Percentiles rank a stretch among this genome's conserved stretches.
Evolutionary conservation across 2,888 invertebrate species (phyloP).

Genomic region (Epicampocera succincta): DNA sequence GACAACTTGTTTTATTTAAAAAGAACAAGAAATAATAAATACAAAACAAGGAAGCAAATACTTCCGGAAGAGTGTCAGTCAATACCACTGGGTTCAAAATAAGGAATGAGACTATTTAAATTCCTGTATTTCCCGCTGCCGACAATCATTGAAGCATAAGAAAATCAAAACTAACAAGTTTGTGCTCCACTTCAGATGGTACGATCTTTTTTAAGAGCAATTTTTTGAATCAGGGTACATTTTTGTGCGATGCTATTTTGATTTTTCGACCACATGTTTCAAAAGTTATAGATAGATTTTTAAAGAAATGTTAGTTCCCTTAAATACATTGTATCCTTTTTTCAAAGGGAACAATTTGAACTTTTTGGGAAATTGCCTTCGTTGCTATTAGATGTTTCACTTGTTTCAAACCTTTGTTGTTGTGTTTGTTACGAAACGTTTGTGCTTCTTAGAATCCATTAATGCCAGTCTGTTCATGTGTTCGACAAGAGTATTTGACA

Average conservation of each 20-base stretch:
- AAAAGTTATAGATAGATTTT: too few species aligned
- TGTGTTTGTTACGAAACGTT: not conserved
- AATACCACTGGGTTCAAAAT: not conserved
- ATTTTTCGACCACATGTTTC: too few species aligned
- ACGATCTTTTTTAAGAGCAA: too few species aligned
- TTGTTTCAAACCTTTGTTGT: slow-evolving; percentile 1
- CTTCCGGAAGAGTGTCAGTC: slow-evolving; percentile 17
- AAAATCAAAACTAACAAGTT: too few species aligned
- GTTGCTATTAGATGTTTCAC: not conserved
- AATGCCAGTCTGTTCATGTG: slow-evolving; percentile 9
- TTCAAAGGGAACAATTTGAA: not conserved
- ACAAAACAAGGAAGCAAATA: slow-evolving; percentile 37
- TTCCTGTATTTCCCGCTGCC: too few species aligned
- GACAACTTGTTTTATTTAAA: slow-evolving; percentile 12
- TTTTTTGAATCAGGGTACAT: too few species aligned
- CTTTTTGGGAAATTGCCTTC: not conserved
- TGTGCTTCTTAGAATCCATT: slow-evolving; percentile 21
- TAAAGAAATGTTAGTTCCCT: too few species aligned
- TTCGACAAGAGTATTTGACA: slow-evolving; percentile 42
- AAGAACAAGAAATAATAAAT: too few species aligned
- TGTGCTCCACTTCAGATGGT: too few species aligned
- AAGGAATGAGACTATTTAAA: slow-evolving; percentile 14
- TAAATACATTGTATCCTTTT: not conserved
- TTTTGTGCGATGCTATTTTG: too few species aligned
- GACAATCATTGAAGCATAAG: too few species aligned